A percentile compares a stretch with the other conserved stretches of the same genome.
These are phyloP conservation scores for Ceratina calcarata DNA, from an alignment of 1,140 invertebrate species.

Conservation along the genomic window DNA sequence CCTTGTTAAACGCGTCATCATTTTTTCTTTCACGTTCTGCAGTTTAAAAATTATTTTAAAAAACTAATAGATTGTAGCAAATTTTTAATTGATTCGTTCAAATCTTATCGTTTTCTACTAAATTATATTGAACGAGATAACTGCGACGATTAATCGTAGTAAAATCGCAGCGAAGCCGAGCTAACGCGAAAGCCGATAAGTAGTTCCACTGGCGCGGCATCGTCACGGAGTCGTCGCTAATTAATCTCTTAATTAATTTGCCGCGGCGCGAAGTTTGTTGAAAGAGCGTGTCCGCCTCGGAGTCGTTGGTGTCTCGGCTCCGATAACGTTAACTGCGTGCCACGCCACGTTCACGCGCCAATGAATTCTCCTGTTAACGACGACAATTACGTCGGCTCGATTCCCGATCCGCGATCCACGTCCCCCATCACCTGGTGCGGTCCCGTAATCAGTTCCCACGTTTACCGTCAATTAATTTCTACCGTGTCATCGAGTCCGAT, in stretches of 20 bases:
- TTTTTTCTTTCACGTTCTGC: too few relatives aligned
- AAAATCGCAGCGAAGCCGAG: background rate
- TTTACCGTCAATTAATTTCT: slow-evolving; percentile 13
- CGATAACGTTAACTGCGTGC: slow-evolving; percentile 10
- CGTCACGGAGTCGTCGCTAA: slow-evolving; percentile 12
- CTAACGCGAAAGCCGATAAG: background rate
- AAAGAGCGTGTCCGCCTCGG: background rate
- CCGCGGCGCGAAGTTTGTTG: slow-evolving; percentile 2
- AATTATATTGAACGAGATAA: too few relatives aligned
- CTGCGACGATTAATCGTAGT: too few relatives aligned
- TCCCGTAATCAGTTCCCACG: slow-evolving; percentile 6
- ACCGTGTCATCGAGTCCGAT: background rate
- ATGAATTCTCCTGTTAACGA: slow-evolving; percentile 29
- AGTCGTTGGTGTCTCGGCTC: background rate
- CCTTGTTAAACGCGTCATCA: too few relatives aligned
- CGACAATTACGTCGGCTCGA: slow-evolving; percentile 22
- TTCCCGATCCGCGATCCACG: slow-evolving; percentile 11
- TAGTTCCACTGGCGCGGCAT: background rate
- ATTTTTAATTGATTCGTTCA: too few relatives aligned
- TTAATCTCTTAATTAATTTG: slow-evolving; percentile 34
- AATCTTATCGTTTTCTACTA: too few relatives aligned
- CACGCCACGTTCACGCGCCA: slow-evolving; percentile 20
- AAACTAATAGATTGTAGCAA: too few relatives aligned
- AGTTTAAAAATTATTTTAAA: too few relatives aligned
- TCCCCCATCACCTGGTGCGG: background rate